Conservation (phyloP, 1,140 invertebrate species). For the Habropoda laboriosa region DNA sequence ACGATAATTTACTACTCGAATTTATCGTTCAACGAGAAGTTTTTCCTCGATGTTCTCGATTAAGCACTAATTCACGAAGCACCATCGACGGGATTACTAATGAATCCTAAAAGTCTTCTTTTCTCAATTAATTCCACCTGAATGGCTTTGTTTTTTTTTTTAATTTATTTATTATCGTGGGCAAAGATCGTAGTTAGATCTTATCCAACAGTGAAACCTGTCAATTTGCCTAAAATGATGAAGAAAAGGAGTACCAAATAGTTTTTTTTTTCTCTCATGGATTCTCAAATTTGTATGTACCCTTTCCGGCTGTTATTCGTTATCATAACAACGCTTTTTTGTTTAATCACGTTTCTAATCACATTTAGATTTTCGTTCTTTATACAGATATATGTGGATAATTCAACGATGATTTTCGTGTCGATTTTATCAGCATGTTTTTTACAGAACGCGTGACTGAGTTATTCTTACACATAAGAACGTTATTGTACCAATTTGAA, state of each 20-base stretch:
- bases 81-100: constrained; percentile 53
- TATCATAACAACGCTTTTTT: not conserved
- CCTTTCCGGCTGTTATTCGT: not conserved
- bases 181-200: not conserved
- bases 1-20: constrained; percentile 40
- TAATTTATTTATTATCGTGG: constrained; percentile 24
- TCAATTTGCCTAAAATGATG: constrained; percentile 11
- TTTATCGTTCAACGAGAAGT: not conserved
- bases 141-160: not conserved
- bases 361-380: not conserved
- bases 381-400: not conserved
- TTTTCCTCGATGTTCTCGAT: constrained; percentile 1
- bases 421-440: not conserved
- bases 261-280: not conserved
- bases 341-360: not conserved
- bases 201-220: constrained; percentile 1
- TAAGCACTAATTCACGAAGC: constrained; percentile 61
- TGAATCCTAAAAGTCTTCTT: constrained; percentile 24
- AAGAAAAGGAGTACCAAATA: not conserved
- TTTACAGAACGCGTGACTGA: not conserved
- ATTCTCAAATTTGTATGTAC: not conserved
- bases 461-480: not conserved
- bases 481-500: constrained; percentile 4
- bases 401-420: not conserved
- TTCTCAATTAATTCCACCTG: constrained; percentile 33